phyloP scores from a whole-genome alignment of 2,113 vertebrate genomes.

The Hippocampus zosterae region DNA sequence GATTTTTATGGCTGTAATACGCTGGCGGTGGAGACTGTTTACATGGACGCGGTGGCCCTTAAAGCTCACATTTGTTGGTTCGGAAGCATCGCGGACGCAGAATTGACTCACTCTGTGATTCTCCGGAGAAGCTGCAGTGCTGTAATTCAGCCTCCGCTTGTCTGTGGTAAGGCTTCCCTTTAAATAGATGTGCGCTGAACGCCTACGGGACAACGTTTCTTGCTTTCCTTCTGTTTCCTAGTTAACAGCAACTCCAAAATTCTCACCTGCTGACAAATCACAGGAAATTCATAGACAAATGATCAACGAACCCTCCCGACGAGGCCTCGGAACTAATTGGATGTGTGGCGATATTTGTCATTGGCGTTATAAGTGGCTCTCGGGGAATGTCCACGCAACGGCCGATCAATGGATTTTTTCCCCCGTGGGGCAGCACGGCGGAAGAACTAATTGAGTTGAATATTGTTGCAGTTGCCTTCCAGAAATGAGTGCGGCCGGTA shows the following conservation, averaged over 20 bases:
- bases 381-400: slow-evolving; percentile 17
- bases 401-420: slow-evolving; percentile 32
- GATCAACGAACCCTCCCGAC: not conserved
- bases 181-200: slow-evolving; percentile 27
- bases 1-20: not conserved
- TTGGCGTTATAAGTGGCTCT: not conserved
- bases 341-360: slow-evolving; percentile 18
- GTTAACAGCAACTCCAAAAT: not conserved
- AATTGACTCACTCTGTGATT: slow-evolving; percentile 20
- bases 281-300: not conserved
- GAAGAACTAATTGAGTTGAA: slow-evolving; percentile 28
- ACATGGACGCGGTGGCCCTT: not conserved
- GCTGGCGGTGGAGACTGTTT: not conserved
- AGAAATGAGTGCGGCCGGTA: slow-evolving; percentile 11
- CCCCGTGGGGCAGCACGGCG: not conserved
- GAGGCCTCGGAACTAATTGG: slow-evolving; percentile 12
- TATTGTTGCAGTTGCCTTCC: slow-evolving; percentile 37
- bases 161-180: slow-evolving; percentile 10
- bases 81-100: slow-evolving; percentile 11
- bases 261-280: slow-evolving; percentile 4
- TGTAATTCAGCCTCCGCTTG: slow-evolving; percentile 3
- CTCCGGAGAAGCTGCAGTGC: slow-evolving; percentile 16
- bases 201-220: slow-evolving; percentile 7
- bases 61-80: not conserved
- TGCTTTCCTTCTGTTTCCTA: not conserved